Base-by-base conservation (phyloP, 2,888 invertebrate genomes). In the Andrena dorsata region DNA sequence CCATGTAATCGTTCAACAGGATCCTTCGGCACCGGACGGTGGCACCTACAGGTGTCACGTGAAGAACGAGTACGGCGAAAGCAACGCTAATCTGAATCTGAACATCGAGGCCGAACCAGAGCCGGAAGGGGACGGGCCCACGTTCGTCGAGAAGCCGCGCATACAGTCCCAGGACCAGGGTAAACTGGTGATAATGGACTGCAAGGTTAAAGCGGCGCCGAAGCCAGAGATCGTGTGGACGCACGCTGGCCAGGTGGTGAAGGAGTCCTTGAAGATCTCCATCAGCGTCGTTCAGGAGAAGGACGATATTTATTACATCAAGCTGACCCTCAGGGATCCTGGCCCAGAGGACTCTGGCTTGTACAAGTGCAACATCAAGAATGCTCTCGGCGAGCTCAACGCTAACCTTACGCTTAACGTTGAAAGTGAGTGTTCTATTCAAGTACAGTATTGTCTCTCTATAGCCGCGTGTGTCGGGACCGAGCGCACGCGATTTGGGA, bases 341-440 rank as follows among this genome's bases (percentile, higher is more conserved):
- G 98, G 98, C 92, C 96, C 98, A 85, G 98, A 98, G 92, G 99
- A 99, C 95, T 99, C 99, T 90, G 99, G 99, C 88, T 95, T 99
- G 84, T 99, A 99, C 95, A 99, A 99, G 94, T 99, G 99, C 94
- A 98, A 98, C 92, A 98, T 99, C 91, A 98, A 98, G 94, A 99
- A 99, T 94, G 96, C 97, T 92, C 96, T 98, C 93, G 99, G 99
- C 90, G 99, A 99, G 95, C 96, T 98, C 87, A 99, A 99, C 94
- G 99, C 99, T 82, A 99, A 99, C 95, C 96, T 99, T 87, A 98
- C 99, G 89, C 96, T 99, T 90, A 99, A 99, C 95, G 98, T 99
- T 95, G 98, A 99, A 97, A 98, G 98, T 98, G 95, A 96, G 96
- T 95, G 3, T 2, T 26, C 16, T 49, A 28, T 28, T 0, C n/a